Evolutionary conservation across 2,888 invertebrate species (phyloP).

Genomic region (Cosmia pyralina): DNA sequence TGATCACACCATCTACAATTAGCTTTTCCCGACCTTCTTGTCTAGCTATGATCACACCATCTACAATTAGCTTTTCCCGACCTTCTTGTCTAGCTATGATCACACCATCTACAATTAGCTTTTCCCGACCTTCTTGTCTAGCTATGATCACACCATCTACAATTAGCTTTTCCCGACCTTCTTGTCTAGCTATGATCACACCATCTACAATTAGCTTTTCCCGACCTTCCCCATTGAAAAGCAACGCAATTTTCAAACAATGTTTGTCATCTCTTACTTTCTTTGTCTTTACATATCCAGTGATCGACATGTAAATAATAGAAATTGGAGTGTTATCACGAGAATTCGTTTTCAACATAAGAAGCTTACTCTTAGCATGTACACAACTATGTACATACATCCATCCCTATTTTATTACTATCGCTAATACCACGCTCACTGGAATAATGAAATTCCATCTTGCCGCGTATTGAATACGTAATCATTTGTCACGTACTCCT

Average conservation of each 20-base stretch:
- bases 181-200: too few species aligned
- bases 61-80: too few species aligned
- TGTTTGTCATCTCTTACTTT: not conserved
- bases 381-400: constrained; percentile 23
- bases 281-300: not conserved
- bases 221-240: not conserved
- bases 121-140: too few species aligned
- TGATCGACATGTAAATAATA: constrained; percentile 22
- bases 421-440: constrained; percentile 59
- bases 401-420: constrained; percentile 54
- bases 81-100: too few species aligned
- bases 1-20: too few species aligned
- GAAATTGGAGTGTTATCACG: constrained; percentile 11
- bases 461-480: constrained; percentile 72
- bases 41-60: too few species aligned
- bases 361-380: constrained; percentile 17
- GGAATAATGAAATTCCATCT: constrained; percentile 75
- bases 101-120: too few species aligned
- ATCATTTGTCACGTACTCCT: constrained; percentile 67
- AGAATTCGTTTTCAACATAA: constrained; percentile 11
- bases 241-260: not conserved
- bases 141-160: too few species aligned
- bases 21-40: too few species aligned
- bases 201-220: too few species aligned
- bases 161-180: too few species aligned